Percentiles rank a stretch among this genome's conserved stretches.
Conservation (phyloP, 2,888 invertebrate genomes). For the Autographa gamma region DNA sequence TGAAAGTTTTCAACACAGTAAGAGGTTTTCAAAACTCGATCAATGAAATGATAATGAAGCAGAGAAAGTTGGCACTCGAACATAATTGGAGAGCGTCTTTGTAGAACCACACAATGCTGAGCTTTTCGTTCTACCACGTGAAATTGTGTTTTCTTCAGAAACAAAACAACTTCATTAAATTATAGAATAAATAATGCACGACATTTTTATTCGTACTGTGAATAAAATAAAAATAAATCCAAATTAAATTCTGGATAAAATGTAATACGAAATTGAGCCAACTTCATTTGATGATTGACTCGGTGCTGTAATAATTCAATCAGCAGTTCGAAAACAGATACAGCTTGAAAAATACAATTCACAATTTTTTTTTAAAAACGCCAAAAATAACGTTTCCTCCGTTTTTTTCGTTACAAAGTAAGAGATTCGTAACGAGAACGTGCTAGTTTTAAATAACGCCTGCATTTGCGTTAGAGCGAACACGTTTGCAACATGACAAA, state of each 20-base stretch:
- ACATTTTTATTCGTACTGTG: not conserved
- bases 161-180: conserved; percentile 14
- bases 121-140: conserved; percentile 34
- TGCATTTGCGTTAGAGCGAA: conserved; percentile 12
- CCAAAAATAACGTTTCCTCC: conserved; percentile 38
- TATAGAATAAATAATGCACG: not conserved
- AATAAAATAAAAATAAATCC: not conserved
- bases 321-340: not conserved
- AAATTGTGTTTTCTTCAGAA: conserved; percentile 31
- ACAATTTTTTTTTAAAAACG: too few species aligned
- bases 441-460: conserved; percentile 12
- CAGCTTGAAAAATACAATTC: conserved; percentile 32
- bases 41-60: conserved; percentile 59
- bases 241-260: not conserved
- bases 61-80: conserved; percentile 52
- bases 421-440: conserved; percentile 8
- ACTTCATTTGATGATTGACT: not conserved
- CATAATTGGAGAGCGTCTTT: conserved; percentile 61
- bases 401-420: conserved; percentile 1
- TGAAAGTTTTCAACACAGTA: conserved; percentile 28
- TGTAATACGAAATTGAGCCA: not conserved
- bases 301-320: not conserved
- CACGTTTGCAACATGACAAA: conserved; percentile 43
- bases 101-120: conserved; percentile 53
- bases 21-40: conserved; percentile 51